Conservation (phyloP, 2,888 invertebrate species). For the Busseola fusca region DNA sequence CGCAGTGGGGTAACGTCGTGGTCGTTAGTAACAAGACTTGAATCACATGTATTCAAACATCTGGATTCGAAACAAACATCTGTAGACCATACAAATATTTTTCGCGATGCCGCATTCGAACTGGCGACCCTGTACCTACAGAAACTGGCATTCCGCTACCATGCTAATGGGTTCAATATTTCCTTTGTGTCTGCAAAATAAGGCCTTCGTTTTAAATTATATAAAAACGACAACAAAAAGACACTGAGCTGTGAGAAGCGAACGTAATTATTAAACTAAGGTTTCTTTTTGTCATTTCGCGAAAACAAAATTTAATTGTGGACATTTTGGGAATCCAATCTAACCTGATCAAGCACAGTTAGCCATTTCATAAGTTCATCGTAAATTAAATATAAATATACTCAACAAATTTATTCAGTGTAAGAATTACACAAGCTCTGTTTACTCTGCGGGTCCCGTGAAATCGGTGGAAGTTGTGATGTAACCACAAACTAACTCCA, state of each 20-base stretch:
- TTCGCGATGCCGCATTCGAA: constrained; percentile 24
- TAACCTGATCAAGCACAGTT: constrained; percentile 15
- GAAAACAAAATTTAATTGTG: constrained; percentile 4
- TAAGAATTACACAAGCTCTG: constrained; percentile 49
- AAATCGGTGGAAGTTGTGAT: constrained; percentile 42
- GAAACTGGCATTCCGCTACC: constrained; percentile 4
- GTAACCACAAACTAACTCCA: constrained; percentile 45
- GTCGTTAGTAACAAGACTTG: constrained; percentile 6
- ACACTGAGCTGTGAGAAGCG: neutral
- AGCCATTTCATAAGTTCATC: constrained; percentile 25
- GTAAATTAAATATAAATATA: constrained; percentile 46
- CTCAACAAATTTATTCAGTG: constrained; percentile 46
- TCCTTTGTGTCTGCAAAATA: neutral
- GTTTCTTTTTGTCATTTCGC: neutral
- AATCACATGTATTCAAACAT: constrained; percentile 40
- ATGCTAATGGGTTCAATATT: neutral
- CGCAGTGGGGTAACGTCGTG: constrained; percentile 6
- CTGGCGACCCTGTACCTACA: constrained; percentile 20
- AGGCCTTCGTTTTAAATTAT: neutral
- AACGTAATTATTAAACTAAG: neutral
- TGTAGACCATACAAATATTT: constrained; percentile 47
- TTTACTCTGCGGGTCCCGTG: constrained; percentile 43
- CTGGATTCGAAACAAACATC: constrained; percentile 48
- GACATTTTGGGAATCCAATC: constrained; percentile 13
- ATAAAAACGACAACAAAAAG: neutral